Conservation (phyloP, 2,888 invertebrate species). For the Blomia tropicalis region DNA sequence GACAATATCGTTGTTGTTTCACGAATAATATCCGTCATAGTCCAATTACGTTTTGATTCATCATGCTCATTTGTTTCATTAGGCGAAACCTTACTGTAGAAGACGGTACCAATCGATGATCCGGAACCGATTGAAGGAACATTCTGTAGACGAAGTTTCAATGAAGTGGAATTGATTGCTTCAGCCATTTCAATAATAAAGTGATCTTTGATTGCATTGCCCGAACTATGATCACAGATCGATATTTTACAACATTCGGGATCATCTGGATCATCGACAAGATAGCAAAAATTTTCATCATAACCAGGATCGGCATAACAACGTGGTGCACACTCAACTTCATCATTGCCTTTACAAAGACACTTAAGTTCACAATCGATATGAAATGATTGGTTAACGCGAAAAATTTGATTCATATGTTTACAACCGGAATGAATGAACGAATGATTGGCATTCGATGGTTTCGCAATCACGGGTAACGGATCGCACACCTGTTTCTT, state of each 20-base stretch:
- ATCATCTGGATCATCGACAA: conserved; percentile 29
- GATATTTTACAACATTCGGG: conserved; percentile 29
- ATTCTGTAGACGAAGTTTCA: conserved; percentile 16
- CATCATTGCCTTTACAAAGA: conserved; percentile 53
- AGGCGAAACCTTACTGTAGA: background rate
- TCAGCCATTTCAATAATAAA: conserved; percentile 24
- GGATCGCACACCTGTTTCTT: background rate
- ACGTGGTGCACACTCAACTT: conserved; percentile 51
- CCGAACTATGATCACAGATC: conserved; percentile 28
- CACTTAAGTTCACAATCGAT: conserved; percentile 64
- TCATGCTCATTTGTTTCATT: conserved; percentile 21
- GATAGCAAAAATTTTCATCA: conserved; percentile 25
- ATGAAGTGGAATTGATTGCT: conserved; percentile 21
- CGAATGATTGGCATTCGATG: conserved; percentile 19
- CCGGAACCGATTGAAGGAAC: background rate
- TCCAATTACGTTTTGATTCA: background rate
- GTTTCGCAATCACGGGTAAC: background rate
- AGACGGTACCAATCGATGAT: background rate
- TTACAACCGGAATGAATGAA: conserved; percentile 42
- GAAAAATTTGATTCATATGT: conserved; percentile 47
- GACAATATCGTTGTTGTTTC: conserved; percentile 4
- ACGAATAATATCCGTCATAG: background rate
- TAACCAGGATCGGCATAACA: conserved; percentile 27
- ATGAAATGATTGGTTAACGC: conserved; percentile 53
- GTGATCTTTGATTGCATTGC: conserved; percentile 16